These are phyloP conservation scores for Nyctibius grandis DNA, from an alignment of 2,797 vertebrate species.

Conservation along the genomic window DNA sequence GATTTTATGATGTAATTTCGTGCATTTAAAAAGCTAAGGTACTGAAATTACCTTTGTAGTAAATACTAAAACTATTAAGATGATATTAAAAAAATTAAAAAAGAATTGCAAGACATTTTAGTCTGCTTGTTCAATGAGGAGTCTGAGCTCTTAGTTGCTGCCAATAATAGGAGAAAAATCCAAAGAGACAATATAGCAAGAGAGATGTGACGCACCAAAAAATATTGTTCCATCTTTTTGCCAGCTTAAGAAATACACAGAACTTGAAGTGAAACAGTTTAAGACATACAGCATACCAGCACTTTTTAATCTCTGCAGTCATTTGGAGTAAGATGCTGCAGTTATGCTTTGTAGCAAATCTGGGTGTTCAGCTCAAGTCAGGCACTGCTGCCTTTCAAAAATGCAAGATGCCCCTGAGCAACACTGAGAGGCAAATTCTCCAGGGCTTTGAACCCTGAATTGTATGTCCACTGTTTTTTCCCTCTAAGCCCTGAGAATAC, in stretches of 20 bases:
- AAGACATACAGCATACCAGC: not conserved
- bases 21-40: not conserved
- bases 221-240: not conserved
- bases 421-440: not conserved
- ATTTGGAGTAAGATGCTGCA: not conserved
- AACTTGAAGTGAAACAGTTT: not conserved
- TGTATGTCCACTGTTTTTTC: not conserved
- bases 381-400: not conserved
- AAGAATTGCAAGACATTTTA: not conserved
- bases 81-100: too few species aligned
- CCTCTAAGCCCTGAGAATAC: not conserved
- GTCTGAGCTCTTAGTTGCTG: not conserved
- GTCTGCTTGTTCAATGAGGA: not conserved
- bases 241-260: not conserved
- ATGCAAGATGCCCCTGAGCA: not conserved
- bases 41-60: not conserved
- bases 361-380: not conserved
- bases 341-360: not conserved
- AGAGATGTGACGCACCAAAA: not conserved
- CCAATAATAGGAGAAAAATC: not conserved
- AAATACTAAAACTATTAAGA: too few species aligned
- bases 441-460: not conserved
- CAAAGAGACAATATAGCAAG: not conserved
- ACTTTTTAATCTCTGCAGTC: not conserved
- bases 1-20: not conserved